Evolutionary conservation across 1,140 invertebrate genomes (phyloP), one percentile per base, ranked within the genome.

Genomic region (Ephestia elutella): DNA sequence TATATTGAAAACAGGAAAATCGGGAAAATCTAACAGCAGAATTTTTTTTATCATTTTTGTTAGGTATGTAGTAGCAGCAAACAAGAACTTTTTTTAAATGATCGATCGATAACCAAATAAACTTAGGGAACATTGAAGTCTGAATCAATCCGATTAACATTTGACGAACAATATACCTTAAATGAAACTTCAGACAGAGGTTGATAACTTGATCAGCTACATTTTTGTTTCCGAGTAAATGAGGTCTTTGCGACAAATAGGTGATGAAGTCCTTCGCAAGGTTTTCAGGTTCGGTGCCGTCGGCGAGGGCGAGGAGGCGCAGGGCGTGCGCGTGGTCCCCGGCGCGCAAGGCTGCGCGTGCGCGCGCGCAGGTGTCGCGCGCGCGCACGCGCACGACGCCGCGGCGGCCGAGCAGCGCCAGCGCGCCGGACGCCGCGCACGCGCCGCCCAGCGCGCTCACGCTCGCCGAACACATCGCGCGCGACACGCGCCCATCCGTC

Each of bases 351-450:
- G 82, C 75, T 0, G 80, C 77, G 59, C 76, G 71, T 0, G 80
- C 76, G 19, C 84, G 67, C 0, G 80, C 68, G 0, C 82, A 62
- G 75, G 87, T 93, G 92, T 76, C 94, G 85, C 60, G 95, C 76
- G 71, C 95, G 80, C 80, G 98, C 94, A 70, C 92, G 92, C 96
- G 97, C 96, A 10, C 93, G 92, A 74, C 97, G 87, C 70, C 98
- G 91, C 59, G 93, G 0, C 94, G 94, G 0, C 97, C 97, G 20
- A 99, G 87, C 0, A 99, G 73, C 56, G 97, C 91, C 10, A 99
- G 81, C 68, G 97, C 95, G 53, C 93, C 94, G 38, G 94, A 94
- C 63, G 93, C 92, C 55, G 93, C 94, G 57, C 95, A 92, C 17
- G 97, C 91, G 15, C 97, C 97, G 70, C 98, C 97, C 71, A 89